Conservation (phyloP, 2,113 vertebrate species). For the Trichechus manatus region DNA sequence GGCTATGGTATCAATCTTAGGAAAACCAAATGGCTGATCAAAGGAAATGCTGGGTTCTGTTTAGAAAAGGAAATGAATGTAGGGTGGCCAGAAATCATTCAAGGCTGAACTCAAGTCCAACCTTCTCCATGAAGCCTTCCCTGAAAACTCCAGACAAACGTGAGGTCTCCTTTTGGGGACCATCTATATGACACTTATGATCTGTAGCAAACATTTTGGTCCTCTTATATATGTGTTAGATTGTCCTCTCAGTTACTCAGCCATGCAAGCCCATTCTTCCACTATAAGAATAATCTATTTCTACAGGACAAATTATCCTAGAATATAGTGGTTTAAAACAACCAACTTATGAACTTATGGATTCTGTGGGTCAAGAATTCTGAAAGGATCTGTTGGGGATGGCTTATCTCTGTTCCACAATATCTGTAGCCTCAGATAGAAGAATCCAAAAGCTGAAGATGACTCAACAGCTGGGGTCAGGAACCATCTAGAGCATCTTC, state of each 20-base stretch:
- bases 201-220: background rate
- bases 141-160: background rate
- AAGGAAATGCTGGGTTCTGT: background rate
- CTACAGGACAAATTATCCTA: background rate
- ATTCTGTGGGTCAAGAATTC: background rate
- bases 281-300: background rate
- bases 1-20: background rate
- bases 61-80: background rate
- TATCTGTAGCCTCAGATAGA: background rate
- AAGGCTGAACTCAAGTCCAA: background rate
- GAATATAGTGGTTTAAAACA: background rate
- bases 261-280: background rate
- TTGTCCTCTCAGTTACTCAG: background rate
- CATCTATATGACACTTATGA: background rate
- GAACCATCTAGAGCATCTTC: background rate
- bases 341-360: background rate
- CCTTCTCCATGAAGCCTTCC: background rate
- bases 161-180: background rate
- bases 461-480: background rate
- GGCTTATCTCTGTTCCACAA: background rate
- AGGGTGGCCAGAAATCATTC: background rate
- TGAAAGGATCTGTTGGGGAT: background rate
- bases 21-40: background rate
- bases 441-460: background rate
- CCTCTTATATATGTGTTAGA: background rate